Conservation (phyloP, 2,113 vertebrate species). For the Nerophis ophidion region DNA sequence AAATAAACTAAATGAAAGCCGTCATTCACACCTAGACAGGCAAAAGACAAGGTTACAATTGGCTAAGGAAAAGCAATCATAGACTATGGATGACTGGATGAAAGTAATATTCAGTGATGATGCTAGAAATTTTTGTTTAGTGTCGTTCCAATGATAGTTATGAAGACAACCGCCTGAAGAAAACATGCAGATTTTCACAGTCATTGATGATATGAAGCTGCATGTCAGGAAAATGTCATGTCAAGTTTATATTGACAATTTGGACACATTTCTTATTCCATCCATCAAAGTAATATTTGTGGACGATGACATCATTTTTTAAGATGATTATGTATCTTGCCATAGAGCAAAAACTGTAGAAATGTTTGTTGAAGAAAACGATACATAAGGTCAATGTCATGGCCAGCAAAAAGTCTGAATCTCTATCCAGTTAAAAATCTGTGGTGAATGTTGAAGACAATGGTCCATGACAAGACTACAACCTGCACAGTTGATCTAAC, state of each 20-base stretch:
- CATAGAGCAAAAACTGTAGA: too few species aligned
- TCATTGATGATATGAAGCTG: neutral
- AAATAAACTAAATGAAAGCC: too few species aligned
- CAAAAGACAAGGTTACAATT: too few species aligned
- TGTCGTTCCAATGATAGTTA: too few species aligned
- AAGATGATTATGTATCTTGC: too few species aligned
- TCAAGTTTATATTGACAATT: neutral
- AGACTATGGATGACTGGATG: neutral
- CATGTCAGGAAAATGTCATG: neutral
- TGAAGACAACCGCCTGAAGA: too few species aligned
- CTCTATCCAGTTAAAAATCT: neutral
- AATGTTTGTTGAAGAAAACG: too few species aligned
- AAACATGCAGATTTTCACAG: neutral
- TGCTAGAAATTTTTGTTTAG: neutral
- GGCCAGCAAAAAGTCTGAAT: neutral
- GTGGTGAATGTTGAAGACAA: neutral
- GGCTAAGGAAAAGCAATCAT: neutral
- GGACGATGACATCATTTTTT: neutral
- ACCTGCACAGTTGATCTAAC: neutral
- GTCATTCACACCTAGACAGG: too few species aligned
- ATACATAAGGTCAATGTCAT: too few species aligned
- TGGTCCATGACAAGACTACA: neutral
- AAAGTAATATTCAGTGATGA: neutral
- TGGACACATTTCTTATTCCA: neutral
- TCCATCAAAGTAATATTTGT: neutral